Evolutionary conservation across 2,797 vertebrate species (phyloP), one percentile per base, ranked within the genome.

Genomic region (Decapterus maruadsi): DNA sequence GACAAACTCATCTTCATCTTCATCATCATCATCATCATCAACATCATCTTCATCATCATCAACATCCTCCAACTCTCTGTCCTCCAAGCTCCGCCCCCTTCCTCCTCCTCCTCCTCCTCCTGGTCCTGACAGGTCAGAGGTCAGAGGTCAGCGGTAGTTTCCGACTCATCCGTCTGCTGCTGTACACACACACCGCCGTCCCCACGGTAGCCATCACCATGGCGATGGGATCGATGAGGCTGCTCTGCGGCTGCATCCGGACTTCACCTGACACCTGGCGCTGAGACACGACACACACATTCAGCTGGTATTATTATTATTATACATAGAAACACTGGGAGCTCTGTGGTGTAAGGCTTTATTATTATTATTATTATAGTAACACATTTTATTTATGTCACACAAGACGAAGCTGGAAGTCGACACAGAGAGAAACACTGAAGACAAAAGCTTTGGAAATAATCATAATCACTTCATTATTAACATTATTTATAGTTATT

Each of bases 211-310:
- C 97, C 92, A 97, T 92, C 68, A 95, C 73, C 74, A 97, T 77
- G 70, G 97, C 96, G 68, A 96, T 85, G 57, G 95, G 92, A 60
- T 96, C 93, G 64, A 93, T 65, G 87, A 96, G 63, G 6, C 93
- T 89, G 77, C 90, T 89, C 81, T 94, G 92, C 0, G 95, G 94
- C 87, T 96, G 95, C 6, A 95, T 82, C 72, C 90, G 91, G 14
- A 95, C 89, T 83, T 96, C 94, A 0, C 95, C 96, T 0, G 95
- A 94, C 80, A 97, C 90, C 92, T 97, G 97, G 91, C 96, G 94
- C 97, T 40, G 38, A 26, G 26, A 26, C 26, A 26, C 1, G 26
- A n/a, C n/a, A n/a, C 26, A 26, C 1, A 26, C 31, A 34, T 34
- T 34, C 31, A 34, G 4, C 4, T 34, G 31, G 4, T 34, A 26